These are phyloP conservation scores for Leptinotarsa haldemani DNA, from an alignment of 2,888 invertebrate genomes.

Conservation along the genomic window DNA sequence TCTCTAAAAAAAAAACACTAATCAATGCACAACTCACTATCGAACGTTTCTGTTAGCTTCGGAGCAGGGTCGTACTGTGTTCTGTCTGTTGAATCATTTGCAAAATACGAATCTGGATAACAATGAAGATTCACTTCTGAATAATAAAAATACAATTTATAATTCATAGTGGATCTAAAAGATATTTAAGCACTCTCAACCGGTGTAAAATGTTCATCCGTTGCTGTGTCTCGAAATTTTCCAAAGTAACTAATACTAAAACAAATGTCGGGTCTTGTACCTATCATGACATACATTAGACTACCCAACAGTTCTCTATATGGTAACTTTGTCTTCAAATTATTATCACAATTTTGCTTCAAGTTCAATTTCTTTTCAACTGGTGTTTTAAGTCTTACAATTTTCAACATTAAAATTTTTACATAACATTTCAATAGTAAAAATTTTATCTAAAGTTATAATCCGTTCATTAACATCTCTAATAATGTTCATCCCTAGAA, in stretches of 20 bases:
- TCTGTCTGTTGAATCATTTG: too few relatives aligned
- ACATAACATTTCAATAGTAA: slow-evolving; percentile 31
- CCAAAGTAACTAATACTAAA: slow-evolving; percentile 22
- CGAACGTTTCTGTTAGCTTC: too few relatives aligned
- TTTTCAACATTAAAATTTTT: slow-evolving; percentile 29
- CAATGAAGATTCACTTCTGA: too few relatives aligned
- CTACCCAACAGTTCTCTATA: slow-evolving; percentile 33
- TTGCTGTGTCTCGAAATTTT: slow-evolving; percentile 22
- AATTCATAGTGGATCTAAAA: slow-evolving; percentile 23
- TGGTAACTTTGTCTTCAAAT: slow-evolving; percentile 29
- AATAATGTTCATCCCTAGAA: slow-evolving; percentile 32
- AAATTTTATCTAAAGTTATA: slow-evolving; percentile 34
- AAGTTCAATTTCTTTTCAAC: slow-evolving; percentile 34
- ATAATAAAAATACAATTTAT: slow-evolving; percentile 21
- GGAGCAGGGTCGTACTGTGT: too few relatives aligned
- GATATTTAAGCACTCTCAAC: slow-evolving; percentile 36
- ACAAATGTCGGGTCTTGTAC: slow-evolving; percentile 29
- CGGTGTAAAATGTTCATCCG: slow-evolving; percentile 29
- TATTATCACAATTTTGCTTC: slow-evolving; percentile 26
- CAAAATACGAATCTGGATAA: too few relatives aligned
- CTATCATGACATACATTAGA: slow-evolving; percentile 30
- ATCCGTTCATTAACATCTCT: slow-evolving; percentile 27
- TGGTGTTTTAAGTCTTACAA: slow-evolving; percentile 31
- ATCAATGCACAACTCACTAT: too few relatives aligned
- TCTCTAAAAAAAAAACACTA: too few relatives aligned